phyloP scores from a whole-genome alignment of 2,888 invertebrate genomes.

The Villa cingulata region DNA sequence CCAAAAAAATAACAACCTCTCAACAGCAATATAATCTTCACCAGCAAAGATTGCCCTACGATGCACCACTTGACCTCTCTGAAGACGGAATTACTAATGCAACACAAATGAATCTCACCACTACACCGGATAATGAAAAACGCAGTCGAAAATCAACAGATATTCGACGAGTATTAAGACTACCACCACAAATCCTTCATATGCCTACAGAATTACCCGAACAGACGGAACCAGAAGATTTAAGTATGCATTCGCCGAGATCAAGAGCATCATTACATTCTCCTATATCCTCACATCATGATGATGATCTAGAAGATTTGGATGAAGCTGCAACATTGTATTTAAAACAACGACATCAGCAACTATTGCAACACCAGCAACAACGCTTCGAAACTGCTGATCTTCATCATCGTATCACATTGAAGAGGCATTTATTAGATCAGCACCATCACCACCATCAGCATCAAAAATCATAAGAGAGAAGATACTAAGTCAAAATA shows the following conservation, averaged over 20 bases:
- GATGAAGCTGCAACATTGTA: constrained; percentile 42
- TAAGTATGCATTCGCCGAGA: constrained; percentile 51
- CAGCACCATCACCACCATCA: background rate
- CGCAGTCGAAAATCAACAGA: constrained; percentile 38
- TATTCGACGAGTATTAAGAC: constrained; percentile 40
- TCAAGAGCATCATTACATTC: constrained; percentile 31
- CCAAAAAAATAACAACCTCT: constrained; percentile 34
- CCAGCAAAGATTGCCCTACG: constrained; percentile 16
- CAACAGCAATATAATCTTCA: background rate
- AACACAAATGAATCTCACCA: constrained; percentile 13
- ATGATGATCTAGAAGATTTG: constrained; percentile 41
- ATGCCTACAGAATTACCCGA: constrained; percentile 44
- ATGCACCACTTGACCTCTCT: constrained; percentile 36
- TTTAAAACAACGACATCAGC: constrained; percentile 28
- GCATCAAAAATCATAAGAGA: background rate
- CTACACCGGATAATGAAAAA: constrained; percentile 22
- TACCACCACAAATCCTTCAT: constrained; percentile 32
- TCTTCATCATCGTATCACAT: background rate
- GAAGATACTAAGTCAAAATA: background rate
- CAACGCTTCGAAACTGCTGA: too few relatives aligned
- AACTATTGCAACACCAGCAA: too few relatives aligned
- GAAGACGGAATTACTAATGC: constrained; percentile 34
- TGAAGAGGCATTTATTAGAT: background rate
- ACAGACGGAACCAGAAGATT: constrained; percentile 84
- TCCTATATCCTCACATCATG: constrained; percentile 37